Evolutionary conservation across 1,140 invertebrate genomes (phyloP).

Genomic region (Anthonomus grandis): DNA sequence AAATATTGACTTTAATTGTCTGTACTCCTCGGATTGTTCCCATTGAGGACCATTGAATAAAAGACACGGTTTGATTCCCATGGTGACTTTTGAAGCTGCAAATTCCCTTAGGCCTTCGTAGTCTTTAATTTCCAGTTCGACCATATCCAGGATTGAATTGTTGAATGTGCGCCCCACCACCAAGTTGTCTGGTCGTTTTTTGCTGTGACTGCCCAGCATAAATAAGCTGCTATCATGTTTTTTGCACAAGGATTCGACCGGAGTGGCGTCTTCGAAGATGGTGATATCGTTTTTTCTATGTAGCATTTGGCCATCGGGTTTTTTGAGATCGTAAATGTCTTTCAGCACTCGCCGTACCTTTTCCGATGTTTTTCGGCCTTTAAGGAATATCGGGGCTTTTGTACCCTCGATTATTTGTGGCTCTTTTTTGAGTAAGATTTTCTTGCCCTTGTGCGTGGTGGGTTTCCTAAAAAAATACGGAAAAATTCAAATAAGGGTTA

Average conservation of each 20-base stretch:
- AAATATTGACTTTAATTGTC: conserved; percentile 83
- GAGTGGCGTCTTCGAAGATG: conserved; percentile 80
- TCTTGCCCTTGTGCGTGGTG: conserved; percentile 84
- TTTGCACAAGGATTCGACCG: conserved; percentile 79
- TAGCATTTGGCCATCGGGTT: conserved; percentile 75
- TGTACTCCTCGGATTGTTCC: conserved; percentile 75
- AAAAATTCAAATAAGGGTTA: background rate
- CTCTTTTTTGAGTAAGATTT: conserved; percentile 73
- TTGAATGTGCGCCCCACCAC: conserved; percentile 88
- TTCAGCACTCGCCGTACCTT: conserved; percentile 73
- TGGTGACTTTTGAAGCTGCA: conserved; percentile 39
- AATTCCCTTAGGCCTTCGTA: conserved; percentile 58
- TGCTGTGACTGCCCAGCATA: conserved; percentile 84
- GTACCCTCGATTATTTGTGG: conserved; percentile 87
- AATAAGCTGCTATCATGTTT: conserved; percentile 90
- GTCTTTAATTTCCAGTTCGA: conserved; percentile 86
- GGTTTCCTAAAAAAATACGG: conserved; percentile 68
- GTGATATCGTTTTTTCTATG: conserved; percentile 79
- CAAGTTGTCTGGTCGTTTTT: conserved; percentile 93
- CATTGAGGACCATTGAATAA: conserved; percentile 92
- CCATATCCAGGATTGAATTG: conserved; percentile 89
- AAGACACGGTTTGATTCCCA: conserved; percentile 86
- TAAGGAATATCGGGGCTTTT: conserved; percentile 81
- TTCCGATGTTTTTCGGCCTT: conserved; percentile 81
- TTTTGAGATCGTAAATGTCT: conserved; percentile 86